A percentile compares a stretch with the other conserved stretches of the same genome.
Conservation (phyloP, 2,888 invertebrate genomes). For the Diplolepis rosae region DNA sequence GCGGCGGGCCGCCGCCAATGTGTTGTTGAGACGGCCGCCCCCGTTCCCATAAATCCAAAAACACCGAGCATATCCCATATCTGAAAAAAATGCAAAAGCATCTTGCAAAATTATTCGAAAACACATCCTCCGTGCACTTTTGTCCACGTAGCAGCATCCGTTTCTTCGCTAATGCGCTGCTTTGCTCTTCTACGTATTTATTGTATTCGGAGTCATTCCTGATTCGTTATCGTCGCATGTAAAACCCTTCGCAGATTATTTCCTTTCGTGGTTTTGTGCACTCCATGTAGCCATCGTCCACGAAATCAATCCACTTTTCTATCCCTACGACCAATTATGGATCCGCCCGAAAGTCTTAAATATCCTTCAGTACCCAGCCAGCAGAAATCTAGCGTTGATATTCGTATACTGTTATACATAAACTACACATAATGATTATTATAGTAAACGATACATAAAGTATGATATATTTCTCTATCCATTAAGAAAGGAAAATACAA, state of each 20-base stretch:
- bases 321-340: conserved; percentile 26
- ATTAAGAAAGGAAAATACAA: conserved; percentile 69
- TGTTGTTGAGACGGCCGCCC: conserved; percentile 64
- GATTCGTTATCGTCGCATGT: conserved; percentile 37
- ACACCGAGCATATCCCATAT: conserved; percentile 43
- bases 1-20: conserved; percentile 62
- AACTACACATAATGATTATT: conserved; percentile 74
- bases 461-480: conserved; percentile 74
- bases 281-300: conserved; percentile 13
- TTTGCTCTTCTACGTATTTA: conserved; percentile 47
- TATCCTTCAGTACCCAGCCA: conserved; percentile 52
- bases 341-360: conserved; percentile 49
- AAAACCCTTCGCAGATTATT: conserved; percentile 16
- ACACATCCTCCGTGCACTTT: conserved; percentile 45
- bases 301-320: conserved; percentile 10
- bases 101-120: conserved; percentile 32
- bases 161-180: conserved; percentile 36
- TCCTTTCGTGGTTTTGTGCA: conserved; percentile 25
- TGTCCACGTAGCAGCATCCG: conserved; percentile 37
- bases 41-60: conserved; percentile 33
- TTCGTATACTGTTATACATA: conserved; percentile 72
- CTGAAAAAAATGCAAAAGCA: conserved; percentile 43
- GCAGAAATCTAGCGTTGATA: conserved; percentile 71
- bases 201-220: conserved; percentile 57
- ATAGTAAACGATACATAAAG: conserved; percentile 73